These are phyloP conservation scores for Cyrtorhinus lividipennis DNA, from an alignment of 1,140 invertebrate species.

Conservation along the genomic window DNA sequence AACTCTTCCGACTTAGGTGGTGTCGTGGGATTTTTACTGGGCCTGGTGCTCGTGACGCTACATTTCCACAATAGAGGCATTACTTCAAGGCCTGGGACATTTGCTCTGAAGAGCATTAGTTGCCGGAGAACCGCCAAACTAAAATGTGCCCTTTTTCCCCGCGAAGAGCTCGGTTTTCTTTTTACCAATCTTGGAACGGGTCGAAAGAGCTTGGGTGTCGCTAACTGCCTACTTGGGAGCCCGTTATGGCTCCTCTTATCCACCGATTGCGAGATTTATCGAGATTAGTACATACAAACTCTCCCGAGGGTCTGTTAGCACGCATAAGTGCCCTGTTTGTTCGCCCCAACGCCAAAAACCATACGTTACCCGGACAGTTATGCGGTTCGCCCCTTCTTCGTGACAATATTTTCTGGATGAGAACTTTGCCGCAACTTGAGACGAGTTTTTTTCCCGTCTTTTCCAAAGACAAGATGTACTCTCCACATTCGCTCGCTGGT, in stretches of 20 bases:
- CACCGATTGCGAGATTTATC: not conserved
- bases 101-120: not conserved
- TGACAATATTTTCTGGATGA: too few relatives aligned
- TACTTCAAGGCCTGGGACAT: not conserved
- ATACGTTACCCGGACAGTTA: too few relatives aligned
- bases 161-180: not conserved
- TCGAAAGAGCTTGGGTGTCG: not conserved
- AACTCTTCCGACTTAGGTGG: too few relatives aligned
- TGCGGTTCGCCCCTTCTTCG: too few relatives aligned
- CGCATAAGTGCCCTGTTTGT: not conserved
- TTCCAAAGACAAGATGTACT: too few relatives aligned
- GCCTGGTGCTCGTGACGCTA: not conserved
- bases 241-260: not conserved
- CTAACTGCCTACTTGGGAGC: not conserved
- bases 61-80: constrained; percentile 8
- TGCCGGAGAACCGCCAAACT: not conserved
- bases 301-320: not conserved
- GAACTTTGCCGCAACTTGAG: too few relatives aligned
- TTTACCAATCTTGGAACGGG: not conserved
- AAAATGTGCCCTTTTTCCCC: not conserved
- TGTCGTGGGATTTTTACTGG: not conserved
- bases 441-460: too few relatives aligned
- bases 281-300: not conserved
- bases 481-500: too few relatives aligned
- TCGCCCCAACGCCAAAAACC: not conserved